Base-by-base conservation (phyloP, 92 coral and sea anemone genomes). In the Phenganax marumi region DNA sequence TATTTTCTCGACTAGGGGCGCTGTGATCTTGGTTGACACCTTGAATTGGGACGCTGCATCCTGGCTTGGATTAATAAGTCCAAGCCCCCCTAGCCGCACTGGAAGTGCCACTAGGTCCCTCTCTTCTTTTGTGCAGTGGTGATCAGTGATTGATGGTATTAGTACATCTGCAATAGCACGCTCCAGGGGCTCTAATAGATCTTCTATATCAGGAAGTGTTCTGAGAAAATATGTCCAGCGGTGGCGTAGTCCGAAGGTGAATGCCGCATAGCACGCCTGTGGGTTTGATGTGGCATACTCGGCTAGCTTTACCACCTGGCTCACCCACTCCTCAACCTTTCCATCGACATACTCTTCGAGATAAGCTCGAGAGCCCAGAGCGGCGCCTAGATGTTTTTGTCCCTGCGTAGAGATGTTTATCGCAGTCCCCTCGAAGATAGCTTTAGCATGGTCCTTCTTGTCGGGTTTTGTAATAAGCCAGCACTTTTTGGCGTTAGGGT, bases 11-110 rank as follows among this genome's bases (percentile, higher is more conserved):
- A 84, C 76, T 52, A 77, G 84, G 19, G 84, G 87, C 14, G 83
- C 83, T 46, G 65, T 76, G 52, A 64, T 57, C 85, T 23, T 77
- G 72, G 49, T 21, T 39, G 86, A 83, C 19, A 63, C 74, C 75
- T 24, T 57, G 49, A 72, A 73, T 39, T 83, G 81, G 19, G 71
- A 39, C 73, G 16, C 48, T 62, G 82, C 82, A 83, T 13, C 21
- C 9, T 21, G 8, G 50, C 61, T 58, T 57, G 73, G 82, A n/a
- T n/a, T n/a, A n/a, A n/a, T n/a, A n/a, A n/a, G n/a, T n/a, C n/a
- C n/a, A n/a, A n/a, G n/a, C n/a, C 86, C 86, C 1, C 83, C 86
- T 74, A 83, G 19, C 16, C 74, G 74, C 62, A 17, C 86, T 6
- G 82, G 84, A 0, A 84, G 60, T 57, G 86, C 83, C 66, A 84